Evolutionary conservation across 1,140 invertebrate species (phyloP).

Genomic region (Olivierus martensii): DNA sequence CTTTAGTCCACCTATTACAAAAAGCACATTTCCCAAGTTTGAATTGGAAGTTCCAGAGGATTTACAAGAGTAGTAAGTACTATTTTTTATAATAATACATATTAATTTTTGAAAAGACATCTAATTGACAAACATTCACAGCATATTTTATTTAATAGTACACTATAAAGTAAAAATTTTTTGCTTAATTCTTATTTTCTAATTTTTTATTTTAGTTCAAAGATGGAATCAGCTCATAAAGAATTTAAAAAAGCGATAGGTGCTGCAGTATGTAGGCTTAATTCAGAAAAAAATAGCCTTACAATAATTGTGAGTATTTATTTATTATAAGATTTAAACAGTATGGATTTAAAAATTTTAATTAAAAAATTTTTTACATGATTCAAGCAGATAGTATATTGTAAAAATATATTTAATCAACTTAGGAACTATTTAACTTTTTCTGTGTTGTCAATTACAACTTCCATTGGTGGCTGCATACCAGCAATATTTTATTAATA

Average conservation of each 20-base stretch:
- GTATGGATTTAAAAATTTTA: no score
- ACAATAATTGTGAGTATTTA: conserved; percentile 14
- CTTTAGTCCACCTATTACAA: conserved; percentile 51
- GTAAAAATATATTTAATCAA: no score
- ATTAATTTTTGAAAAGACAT: no score
- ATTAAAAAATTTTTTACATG: no score
- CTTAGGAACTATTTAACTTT: no score
- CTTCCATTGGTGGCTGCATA: no score
- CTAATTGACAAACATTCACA: no score
- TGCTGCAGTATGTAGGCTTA: conserved; percentile 72
- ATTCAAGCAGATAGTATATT: no score
- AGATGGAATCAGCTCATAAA: conserved; percentile 43
- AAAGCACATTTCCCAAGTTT: conserved; percentile 80
- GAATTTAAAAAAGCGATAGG: conserved; percentile 86
- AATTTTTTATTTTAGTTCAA: conserved; percentile 6
- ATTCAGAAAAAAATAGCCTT: conserved; percentile 26
- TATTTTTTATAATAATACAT: no score
- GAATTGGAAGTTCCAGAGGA: conserved; percentile 88
- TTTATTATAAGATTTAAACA: not conserved
- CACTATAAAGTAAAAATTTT: not conserved
- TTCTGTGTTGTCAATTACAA: no score
- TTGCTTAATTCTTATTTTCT: not conserved
- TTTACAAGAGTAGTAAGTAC: conserved; percentile 38
- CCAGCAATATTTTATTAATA: no score
- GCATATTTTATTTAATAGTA: no score